Evolutionary conservation across 2,888 invertebrate genomes (phyloP).

Genomic region (Rhagium mordax): DNA sequence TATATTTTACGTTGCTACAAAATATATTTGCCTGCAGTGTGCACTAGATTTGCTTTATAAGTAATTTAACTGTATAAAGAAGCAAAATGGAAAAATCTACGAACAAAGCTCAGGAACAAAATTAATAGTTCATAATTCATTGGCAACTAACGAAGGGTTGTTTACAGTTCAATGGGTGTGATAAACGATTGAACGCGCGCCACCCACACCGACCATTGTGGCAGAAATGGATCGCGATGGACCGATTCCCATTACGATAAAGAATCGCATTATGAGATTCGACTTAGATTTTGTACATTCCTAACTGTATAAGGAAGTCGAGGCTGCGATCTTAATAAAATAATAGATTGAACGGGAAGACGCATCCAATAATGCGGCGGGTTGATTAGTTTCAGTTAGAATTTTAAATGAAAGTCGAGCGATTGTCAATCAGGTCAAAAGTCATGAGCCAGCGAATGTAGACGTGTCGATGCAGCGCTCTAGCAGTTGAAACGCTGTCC

Average conservation of each 20-base stretch:
- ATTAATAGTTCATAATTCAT: neutral
- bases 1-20: too few species aligned
- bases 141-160: neutral
- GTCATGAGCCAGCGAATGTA: too few species aligned
- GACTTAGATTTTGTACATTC: constrained; percentile 18
- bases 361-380: too few species aligned
- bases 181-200: constrained; percentile 4
- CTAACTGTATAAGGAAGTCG: constrained; percentile 14
- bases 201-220: neutral
- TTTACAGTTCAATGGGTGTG: constrained; percentile 13
- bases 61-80: too few species aligned
- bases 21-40: too few species aligned
- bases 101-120: constrained; percentile 9
- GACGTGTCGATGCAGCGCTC: too few species aligned
- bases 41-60: too few species aligned
- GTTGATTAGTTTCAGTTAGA: too few species aligned
- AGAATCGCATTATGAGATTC: constrained; percentile 9
- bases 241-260: constrained; percentile 2
- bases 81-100: neutral
- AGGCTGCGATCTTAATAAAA: neutral
- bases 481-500: too few species aligned
- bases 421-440: too few species aligned
- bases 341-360: neutral
- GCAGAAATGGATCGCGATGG: neutral
- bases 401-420: too few species aligned